Base-by-base conservation (phyloP, 2,797 vertebrate genomes). In the Champsocephalus esox region DNA sequence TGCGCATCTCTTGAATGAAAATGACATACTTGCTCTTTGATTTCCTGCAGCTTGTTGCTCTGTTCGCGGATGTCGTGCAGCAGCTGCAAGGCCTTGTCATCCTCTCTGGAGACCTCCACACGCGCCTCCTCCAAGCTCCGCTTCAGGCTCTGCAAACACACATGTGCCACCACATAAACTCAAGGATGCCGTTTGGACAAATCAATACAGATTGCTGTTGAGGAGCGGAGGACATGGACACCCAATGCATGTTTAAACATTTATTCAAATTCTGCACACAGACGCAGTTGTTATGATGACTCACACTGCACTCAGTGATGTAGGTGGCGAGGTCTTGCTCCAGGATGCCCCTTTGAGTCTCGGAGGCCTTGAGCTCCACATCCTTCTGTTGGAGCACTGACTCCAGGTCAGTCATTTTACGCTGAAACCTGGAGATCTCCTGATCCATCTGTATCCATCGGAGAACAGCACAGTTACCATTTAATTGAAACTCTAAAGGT, bases 221-320 rank as follows among this genome's bases (percentile, higher is more conserved):
- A 48, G 16, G 14, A 32, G 13, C 43, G 24, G 21, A 74, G 51
- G n/a, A 66, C 12, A 54, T 46, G 8, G 8, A 59, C 41, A 49
- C 1, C 49, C 64, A 71, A 57, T n/a, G 2, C 17, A 12, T 16
- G 3, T 50, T 24, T 14, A 66, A 74, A 49, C 9, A 45, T 45
- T 12, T 43, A 17, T 70, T 38, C 11, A 32, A 49, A 66, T 21
- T 41, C 11, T 14, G 3, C 45, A 51, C 46, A 77, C 48, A 74
- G 13, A 85, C 62, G 64, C 2, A 52, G 52, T 24, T 60, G 65
- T 55, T 75, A 64, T 59, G 52, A 75, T 70, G 76, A 93, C 98
- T 96, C 95, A 99, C 98, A 80, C 97, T 99, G 96, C 98, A 99
- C 93, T 99, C 98, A 82, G 98, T 99, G 92, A 99, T 99, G 95